Conservation (phyloP, 2,113 vertebrate genomes). For the Tursiops truncatus region DNA sequence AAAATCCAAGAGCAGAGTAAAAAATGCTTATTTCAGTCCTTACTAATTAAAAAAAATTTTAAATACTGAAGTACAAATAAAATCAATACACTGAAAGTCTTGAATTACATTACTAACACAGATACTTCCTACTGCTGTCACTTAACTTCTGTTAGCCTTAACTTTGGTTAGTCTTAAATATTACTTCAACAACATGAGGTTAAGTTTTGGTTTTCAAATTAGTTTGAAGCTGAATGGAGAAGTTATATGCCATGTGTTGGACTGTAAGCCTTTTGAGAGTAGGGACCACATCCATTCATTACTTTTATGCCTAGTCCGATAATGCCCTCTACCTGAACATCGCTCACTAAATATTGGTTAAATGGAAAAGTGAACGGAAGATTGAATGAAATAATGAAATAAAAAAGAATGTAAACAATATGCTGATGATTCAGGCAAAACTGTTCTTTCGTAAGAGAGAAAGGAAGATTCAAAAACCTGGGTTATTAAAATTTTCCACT, state of each 20-base stretch:
- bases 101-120: not conserved
- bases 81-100: not conserved
- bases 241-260: not conserved
- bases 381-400: not conserved
- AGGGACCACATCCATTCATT: not conserved
- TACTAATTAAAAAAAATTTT: not conserved
- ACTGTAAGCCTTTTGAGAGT: not conserved
- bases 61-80: not conserved
- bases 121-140: not conserved
- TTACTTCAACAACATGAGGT: no score
- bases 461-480: constrained; percentile 39
- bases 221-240: not conserved
- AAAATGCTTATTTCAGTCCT: not conserved
- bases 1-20: not conserved
- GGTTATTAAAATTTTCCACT: constrained; percentile 61
- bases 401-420: constrained; percentile 36
- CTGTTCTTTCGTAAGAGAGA: not conserved
- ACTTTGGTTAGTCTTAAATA: not conserved
- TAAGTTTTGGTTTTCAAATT: not conserved
- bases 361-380: not conserved
- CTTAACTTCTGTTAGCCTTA: not conserved
- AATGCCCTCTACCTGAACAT: not conserved
- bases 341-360: not conserved
- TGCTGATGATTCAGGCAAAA: constrained; percentile 33
- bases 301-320: not conserved